These are phyloP conservation scores for Gymnarchus niloticus DNA, from an alignment of 2,113 vertebrate species.

Conservation along the genomic window DNA sequence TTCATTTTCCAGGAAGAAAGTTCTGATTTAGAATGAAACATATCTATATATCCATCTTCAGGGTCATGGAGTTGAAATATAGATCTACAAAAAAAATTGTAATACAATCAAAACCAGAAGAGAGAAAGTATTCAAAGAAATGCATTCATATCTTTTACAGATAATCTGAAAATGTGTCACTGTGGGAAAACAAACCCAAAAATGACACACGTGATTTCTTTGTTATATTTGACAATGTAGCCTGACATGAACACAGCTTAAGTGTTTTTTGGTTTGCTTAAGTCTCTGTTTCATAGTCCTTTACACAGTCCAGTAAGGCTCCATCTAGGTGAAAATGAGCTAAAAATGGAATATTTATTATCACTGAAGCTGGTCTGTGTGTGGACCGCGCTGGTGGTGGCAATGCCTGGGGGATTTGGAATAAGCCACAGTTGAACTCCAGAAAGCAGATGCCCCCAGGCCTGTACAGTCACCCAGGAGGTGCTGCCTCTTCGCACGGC, in stretches of 20 bases:
- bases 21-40: neutral
- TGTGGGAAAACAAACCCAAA: neutral
- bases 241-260: neutral
- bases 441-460: slow-evolving; percentile 51
- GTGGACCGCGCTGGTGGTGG: neutral
- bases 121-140: neutral
- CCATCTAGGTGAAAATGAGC: neutral
- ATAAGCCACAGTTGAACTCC: slow-evolving; percentile 39
- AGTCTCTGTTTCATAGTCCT: neutral
- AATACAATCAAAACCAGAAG: neutral
- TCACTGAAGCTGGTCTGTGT: neutral
- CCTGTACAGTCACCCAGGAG: slow-evolving; percentile 31
- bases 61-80: no score
- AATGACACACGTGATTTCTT: neutral
- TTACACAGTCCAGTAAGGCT: neutral
- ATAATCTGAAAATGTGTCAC: neutral
- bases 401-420: neutral
- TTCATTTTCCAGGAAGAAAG: neutral
- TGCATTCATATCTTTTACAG: neutral
- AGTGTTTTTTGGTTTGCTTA: neutral
- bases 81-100: neutral
- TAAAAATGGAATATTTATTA: slow-evolving; percentile 7
- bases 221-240: neutral
- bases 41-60: no score
- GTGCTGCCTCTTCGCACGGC: slow-evolving; percentile 40